Evolutionary conservation across 2,888 invertebrate genomes (phyloP).

Genomic region (Scelioninae gen. 1): DNA sequence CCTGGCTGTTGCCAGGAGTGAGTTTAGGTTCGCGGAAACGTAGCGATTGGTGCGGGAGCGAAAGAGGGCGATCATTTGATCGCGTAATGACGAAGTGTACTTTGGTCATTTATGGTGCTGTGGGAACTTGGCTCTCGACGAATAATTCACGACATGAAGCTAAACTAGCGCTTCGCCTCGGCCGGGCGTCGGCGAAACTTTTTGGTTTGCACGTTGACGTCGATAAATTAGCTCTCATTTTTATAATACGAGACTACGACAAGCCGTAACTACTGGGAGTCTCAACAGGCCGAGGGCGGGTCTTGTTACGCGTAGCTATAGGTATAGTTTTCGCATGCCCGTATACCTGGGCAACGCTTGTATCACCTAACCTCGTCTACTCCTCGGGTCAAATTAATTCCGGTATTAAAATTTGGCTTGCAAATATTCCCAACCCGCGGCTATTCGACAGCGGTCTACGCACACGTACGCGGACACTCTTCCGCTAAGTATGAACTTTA

Average conservation of each 20-base stretch:
- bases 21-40: slow-evolving; percentile 3
- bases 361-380: slow-evolving; percentile 73
- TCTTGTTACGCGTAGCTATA: slow-evolving; percentile 68
- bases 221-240: slow-evolving; percentile 78
- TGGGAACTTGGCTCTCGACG: slow-evolving; percentile 68
- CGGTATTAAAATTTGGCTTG: slow-evolving; percentile 85
- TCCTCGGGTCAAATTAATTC: slow-evolving; percentile 84
- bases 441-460: slow-evolving; percentile 74
- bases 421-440: slow-evolving; percentile 84
- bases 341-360: slow-evolving; percentile 71
- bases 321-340: slow-evolving; percentile 64
- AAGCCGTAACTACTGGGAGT: slow-evolving; percentile 68
- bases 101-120: slow-evolving; percentile 53
- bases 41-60: slow-evolving; percentile 45
- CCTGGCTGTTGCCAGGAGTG: neutral
- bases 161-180: slow-evolving; percentile 74
- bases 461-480: slow-evolving; percentile 58
- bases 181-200: slow-evolving; percentile 74
- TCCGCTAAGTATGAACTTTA: slow-evolving; percentile 66
- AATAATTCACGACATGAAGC: slow-evolving; percentile 82
- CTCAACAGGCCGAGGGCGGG: slow-evolving; percentile 71
- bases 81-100: slow-evolving; percentile 67
- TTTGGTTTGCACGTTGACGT: slow-evolving; percentile 73
- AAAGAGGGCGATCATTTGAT: slow-evolving; percentile 55
- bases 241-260: slow-evolving; percentile 75